A percentile compares a stretch with the other conserved stretches of the same genome.
Conservation (phyloP, 2,797 vertebrate genomes). For the Pseudotriccus pelzelni region DNA sequence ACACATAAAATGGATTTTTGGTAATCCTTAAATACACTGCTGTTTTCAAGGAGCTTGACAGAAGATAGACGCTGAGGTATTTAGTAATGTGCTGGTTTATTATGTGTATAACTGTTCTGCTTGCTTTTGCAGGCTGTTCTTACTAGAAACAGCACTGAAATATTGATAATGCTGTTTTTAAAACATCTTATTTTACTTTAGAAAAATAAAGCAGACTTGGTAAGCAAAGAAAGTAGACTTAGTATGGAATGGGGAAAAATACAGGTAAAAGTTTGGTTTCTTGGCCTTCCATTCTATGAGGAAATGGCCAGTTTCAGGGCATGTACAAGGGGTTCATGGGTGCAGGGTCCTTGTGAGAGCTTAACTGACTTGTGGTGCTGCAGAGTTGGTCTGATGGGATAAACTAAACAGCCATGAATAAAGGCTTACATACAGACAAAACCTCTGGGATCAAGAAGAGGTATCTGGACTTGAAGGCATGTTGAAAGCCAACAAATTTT, state of each 20-base stretch:
- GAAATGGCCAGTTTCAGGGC: neutral
- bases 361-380: neutral
- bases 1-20: neutral
- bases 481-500: neutral
- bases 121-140: neutral
- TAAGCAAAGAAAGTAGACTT: neutral
- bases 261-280: neutral
- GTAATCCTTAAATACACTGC: neutral
- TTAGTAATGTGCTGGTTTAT: neutral
- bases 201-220: neutral
- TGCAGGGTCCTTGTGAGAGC: neutral
- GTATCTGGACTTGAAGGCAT: rapidly evolving
- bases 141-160: neutral
- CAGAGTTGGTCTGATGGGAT: neutral
- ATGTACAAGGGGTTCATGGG: neutral
- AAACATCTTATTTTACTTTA: neutral
- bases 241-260: neutral
- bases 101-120: neutral
- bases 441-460: neutral
- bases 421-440: neutral
- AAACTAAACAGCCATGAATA: neutral
- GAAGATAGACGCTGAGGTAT: neutral
- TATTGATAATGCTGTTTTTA: neutral
- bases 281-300: neutral
- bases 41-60: neutral